Percentiles rank a stretch among this genome's conserved stretches.
These are phyloP conservation scores for Drosophila paramelanica DNA, from an alignment of 2,888 invertebrate genomes.

Conservation along the genomic window DNA sequence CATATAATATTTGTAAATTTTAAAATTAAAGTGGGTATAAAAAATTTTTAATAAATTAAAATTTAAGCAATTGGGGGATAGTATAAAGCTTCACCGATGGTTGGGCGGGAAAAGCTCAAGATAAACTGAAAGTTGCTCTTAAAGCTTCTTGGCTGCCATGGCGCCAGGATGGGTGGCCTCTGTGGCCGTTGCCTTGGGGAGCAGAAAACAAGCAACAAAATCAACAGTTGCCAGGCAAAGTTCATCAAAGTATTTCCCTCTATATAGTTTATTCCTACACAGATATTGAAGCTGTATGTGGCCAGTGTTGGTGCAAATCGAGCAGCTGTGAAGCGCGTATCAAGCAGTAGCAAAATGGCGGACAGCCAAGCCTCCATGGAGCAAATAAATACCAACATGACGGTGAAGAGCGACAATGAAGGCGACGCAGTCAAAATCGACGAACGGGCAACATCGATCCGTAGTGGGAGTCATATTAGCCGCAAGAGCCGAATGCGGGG, in stretches of 20 bases:
- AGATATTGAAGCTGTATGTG: not conserved
- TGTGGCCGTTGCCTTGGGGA: conserved; percentile 19
- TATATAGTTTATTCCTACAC: conserved; percentile 10
- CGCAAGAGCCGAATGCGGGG: conserved; percentile 8
- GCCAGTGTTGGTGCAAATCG: not conserved
- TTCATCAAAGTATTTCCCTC: conserved; percentile 33
- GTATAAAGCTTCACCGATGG: not conserved
- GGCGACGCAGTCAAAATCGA: not conserved
- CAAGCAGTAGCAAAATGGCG: conserved; percentile 19
- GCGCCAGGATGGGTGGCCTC: conserved; percentile 8
- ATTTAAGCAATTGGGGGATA: too few relatives aligned
- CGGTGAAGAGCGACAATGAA: not conserved
- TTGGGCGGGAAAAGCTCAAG: not conserved
- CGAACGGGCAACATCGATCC: not conserved
- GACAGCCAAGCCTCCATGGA: not conserved
- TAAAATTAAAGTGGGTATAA: too few relatives aligned
- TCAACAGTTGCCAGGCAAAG: conserved; percentile 52
- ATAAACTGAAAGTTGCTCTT: not conserved
- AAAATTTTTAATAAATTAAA: too few relatives aligned
- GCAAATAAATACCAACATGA: not conserved
- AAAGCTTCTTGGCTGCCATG: conserved; percentile 38
- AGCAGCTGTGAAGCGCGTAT: conserved; percentile 4
- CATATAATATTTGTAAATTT: too few relatives aligned
- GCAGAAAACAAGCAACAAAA: conserved; percentile 31
- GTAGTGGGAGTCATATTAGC: not conserved